Conservation (phyloP, 1,140 invertebrate genomes). For the Steinernema feltiae region DNA sequence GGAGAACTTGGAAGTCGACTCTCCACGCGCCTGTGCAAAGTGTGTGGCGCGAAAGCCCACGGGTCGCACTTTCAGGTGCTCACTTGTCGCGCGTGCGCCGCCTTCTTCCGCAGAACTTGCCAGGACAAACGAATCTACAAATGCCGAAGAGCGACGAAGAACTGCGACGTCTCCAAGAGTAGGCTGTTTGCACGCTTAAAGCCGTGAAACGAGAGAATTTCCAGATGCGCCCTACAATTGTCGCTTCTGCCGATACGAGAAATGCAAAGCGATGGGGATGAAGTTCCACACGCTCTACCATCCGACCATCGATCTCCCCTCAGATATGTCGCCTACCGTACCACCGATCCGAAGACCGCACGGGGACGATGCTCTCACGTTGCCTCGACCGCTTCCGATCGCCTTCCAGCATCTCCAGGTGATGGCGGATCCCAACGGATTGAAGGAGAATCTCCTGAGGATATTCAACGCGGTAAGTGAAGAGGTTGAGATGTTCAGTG, state of each 20-base stretch:
- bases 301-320: no score
- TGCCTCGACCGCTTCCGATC: no score
- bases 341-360: no score
- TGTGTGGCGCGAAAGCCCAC: constrained; percentile 89
- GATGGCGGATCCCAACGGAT: no score
- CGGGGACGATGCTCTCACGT: no score
- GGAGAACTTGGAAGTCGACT: background rate
- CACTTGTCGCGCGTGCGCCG: constrained; percentile 93
- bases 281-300: background rate
- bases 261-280: background rate
- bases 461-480: no score
- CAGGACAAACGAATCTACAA: constrained; percentile 94
- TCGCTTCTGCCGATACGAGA: background rate
- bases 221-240: constrained; percentile 5
- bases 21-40: constrained; percentile 68
- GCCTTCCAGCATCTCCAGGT: no score
- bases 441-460: no score
- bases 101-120: constrained; percentile 68
- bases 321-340: no score
- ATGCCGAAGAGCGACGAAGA: constrained; percentile 79
- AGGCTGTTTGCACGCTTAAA: constrained; percentile 57
- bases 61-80: constrained; percentile 96
- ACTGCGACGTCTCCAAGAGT: constrained; percentile 95
- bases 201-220: no score
- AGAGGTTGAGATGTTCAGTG: no score